Base-by-base conservation (phyloP, 2,113 vertebrate species). In the Carassius gibelio region DNA sequence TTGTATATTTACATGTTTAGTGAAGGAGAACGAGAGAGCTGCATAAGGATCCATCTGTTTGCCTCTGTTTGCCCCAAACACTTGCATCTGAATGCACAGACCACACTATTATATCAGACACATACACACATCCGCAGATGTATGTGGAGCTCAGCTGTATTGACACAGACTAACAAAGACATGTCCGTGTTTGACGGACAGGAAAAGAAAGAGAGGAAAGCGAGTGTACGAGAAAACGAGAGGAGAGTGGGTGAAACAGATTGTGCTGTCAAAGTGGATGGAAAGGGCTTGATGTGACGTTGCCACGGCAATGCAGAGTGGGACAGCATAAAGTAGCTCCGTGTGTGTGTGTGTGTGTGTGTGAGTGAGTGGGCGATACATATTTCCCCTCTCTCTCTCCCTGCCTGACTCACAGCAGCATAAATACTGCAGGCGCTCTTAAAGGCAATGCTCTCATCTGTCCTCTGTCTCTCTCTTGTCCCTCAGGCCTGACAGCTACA, bases 351-450 rank as follows among this genome's bases (percentile, higher is more conserved):
- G 26, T n/a, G 42, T 50, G 61, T 57, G 75, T 34, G 62, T 52
- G 26, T 69, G 76, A 42, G 48, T 77, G 75, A 23, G 45, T 52
- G 76, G 68, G 68, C 23, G 71, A 61, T 81, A 48, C 55, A 81
- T 62, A 81, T 74, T 81, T 81, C 79, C 62, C 23, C 45, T 81
- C 45, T 0, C 45, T 81, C 45, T 0, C 79, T 74, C 68, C 42
- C 52, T 71, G 84, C 38, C 36, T 85, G 77, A 85, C 66, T 85
- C 66, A 85, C 77, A 64, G 71, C 68, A 50, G 77, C 76, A 72
- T 62, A 85, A 85, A 72, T 80, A 59, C 75, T 21, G 42, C 64
- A 79, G 84, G 45, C 50, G 21, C 78, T 68, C 68, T 85, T 68
- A 64, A 52, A 81, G 55, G 38, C 36, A 69, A 61, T 81, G 59